Percentiles rank a stretch among this genome's conserved stretches.
Evolutionary conservation across 2,797 vertebrate species (phyloP).

Genomic region (Poecilia picta): DNA sequence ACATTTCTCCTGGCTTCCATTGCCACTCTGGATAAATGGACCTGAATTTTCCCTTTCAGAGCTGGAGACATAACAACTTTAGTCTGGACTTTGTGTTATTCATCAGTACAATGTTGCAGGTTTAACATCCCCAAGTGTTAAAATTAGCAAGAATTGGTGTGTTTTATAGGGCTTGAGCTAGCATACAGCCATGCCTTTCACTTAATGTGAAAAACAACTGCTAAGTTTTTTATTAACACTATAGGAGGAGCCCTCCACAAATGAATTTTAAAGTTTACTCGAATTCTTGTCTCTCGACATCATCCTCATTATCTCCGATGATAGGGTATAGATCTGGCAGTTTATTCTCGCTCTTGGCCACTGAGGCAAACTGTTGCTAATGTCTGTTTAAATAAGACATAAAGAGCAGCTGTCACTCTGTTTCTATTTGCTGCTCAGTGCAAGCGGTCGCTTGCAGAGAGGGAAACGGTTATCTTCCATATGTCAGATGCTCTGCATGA

Average conservation of each 20-base stretch:
- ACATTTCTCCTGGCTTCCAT: background rate
- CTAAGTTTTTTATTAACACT: background rate
- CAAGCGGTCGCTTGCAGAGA: conserved; percentile 31
- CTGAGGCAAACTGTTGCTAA: conserved; percentile 1
- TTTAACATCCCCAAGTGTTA: background rate
- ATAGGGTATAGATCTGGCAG: background rate
- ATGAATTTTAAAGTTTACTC: background rate
- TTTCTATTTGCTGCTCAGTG: conserved; percentile 6
- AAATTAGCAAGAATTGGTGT: background rate
- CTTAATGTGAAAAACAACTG: background rate
- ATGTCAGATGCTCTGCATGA: conserved; percentile 48
- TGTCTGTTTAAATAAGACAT: conserved; percentile 32
- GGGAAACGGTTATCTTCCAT: conserved; percentile 51
- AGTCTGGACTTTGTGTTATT: background rate
- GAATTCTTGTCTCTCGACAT: background rate
- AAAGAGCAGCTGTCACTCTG: background rate
- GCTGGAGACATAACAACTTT: background rate
- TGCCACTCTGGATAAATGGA: background rate
- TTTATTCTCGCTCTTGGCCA: background rate
- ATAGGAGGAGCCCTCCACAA: background rate
- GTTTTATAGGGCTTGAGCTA: background rate
- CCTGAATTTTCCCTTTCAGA: background rate
- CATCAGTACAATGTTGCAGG: background rate
- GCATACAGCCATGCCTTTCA: background rate
- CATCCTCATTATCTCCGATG: background rate